These are phyloP conservation scores for Ceratotherium simum DNA, from an alignment of 2,113 vertebrate species.

Conservation along the genomic window DNA sequence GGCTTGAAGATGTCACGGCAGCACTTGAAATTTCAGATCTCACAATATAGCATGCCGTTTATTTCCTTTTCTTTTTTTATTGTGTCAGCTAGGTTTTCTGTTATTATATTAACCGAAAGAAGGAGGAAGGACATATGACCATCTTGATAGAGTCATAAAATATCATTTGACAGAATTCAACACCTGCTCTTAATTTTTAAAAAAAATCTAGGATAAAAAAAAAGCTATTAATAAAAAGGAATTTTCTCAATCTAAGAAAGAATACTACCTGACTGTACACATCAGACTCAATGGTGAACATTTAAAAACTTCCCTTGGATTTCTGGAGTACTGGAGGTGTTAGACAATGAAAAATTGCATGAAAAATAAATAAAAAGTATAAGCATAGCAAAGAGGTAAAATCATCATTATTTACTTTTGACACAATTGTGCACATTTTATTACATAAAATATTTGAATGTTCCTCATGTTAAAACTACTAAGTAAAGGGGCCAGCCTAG, in stretches of 20 bases:
- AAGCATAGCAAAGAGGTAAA: not conserved
- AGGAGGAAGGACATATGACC: not conserved
- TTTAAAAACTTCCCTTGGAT: too few species aligned
- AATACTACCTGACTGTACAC: not conserved
- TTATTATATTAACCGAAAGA: not conserved
- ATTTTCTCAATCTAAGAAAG: not conserved
- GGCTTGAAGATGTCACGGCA: not conserved
- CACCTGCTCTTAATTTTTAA: not conserved
- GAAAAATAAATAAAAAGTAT: not conserved
- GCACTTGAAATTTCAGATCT: not conserved
- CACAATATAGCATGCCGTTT: too few species aligned
- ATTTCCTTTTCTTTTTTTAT: not conserved
- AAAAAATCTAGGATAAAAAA: not conserved
- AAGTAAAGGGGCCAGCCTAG: not conserved
- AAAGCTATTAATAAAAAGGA: not conserved
- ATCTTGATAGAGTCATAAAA: not conserved
- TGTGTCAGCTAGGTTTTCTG: too few species aligned
- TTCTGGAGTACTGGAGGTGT: fast-evolving
- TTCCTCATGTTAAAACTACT: not conserved
- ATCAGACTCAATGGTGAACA: not conserved
- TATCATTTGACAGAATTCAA: not conserved
- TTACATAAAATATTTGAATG: not conserved
- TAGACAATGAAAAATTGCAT: not conserved
- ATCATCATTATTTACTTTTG: not conserved
- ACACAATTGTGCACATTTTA: not conserved